A percentile compares a stretch with the other conserved stretches of the same genome.
These are phyloP conservation scores for Mesaphorura yosii DNA, from an alignment of 1,140 invertebrate species.

Conservation along the genomic window DNA sequence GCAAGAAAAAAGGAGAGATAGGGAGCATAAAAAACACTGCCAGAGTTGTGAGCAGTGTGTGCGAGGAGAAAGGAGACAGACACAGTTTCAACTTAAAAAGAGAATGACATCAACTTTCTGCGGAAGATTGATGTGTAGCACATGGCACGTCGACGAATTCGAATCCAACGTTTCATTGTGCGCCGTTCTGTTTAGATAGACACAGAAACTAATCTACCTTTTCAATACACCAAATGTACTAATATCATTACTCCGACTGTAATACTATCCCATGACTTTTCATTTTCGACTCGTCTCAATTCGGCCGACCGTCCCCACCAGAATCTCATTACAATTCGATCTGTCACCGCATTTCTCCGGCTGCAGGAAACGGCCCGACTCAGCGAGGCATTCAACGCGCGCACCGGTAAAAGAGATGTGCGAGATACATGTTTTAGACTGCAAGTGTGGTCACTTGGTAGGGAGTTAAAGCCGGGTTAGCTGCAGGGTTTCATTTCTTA, in stretches of 20 bases:
- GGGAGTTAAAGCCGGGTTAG: no score
- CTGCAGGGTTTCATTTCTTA: no score
- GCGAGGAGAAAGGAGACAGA: slow-evolving; percentile 23
- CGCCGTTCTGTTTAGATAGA: slow-evolving; percentile 23
- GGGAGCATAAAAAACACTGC: slow-evolving; percentile 15
- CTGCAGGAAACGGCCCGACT: no score
- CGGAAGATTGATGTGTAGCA: slow-evolving; percentile 32
- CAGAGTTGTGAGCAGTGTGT: no score
- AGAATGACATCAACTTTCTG: slow-evolving; percentile 30
- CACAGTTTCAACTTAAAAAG: slow-evolving; percentile 21
- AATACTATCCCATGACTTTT: slow-evolving; percentile 1
- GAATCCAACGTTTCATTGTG: no score
- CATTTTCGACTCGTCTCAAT: background rate
- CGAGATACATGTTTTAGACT: no score
- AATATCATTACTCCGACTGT: background rate
- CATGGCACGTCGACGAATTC: slow-evolving; percentile 27
- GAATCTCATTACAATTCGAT: background rate
- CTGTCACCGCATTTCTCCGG: no score
- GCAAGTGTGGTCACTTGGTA: no score
- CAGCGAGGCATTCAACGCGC: no score
- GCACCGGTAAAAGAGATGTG: no score
- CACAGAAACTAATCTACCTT: slow-evolving; percentile 22
- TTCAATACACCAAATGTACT: no score
- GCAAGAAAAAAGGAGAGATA: slow-evolving; percentile 22
- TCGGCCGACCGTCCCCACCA: background rate